These are phyloP conservation scores for Sarcophaga caerulescens DNA, from an alignment of 2,888 invertebrate genomes.

Conservation along the genomic window DNA sequence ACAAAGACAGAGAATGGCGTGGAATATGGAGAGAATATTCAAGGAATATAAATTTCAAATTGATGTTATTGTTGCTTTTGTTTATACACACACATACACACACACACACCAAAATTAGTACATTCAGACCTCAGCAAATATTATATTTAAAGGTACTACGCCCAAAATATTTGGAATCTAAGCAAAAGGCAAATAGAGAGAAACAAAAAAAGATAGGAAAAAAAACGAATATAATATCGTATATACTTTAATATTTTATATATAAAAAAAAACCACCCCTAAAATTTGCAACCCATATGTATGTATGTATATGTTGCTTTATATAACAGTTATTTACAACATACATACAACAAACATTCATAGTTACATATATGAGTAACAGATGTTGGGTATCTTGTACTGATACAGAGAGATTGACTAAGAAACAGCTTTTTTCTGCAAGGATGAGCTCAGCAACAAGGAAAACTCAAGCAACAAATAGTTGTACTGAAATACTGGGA, in stretches of 20 bases:
- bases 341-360: too few relatives aligned
- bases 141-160: slow-evolving; percentile 41
- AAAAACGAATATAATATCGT: background rate
- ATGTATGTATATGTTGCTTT: background rate
- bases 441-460: background rate
- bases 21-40: background rate
- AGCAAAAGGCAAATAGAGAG: background rate
- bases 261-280: slow-evolving; percentile 17
- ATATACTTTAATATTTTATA: background rate
- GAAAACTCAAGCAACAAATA: background rate
- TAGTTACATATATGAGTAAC: too few relatives aligned
- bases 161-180: slow-evolving; percentile 52
- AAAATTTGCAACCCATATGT: slow-evolving; percentile 5
- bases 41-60: background rate
- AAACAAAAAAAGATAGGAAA: background rate
- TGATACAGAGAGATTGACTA: too few relatives aligned
- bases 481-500: slow-evolving; percentile 19
- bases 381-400: too few relatives aligned
- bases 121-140: too few relatives aligned
- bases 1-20: background rate
- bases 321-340: background rate
- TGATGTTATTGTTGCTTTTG: too few relatives aligned
- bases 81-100: too few relatives aligned
- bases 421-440: slow-evolving; percentile 45
- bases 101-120: too few relatives aligned